phyloP scores from a whole-genome alignment of 2,797 vertebrate species.

The Agapornis canus region DNA sequence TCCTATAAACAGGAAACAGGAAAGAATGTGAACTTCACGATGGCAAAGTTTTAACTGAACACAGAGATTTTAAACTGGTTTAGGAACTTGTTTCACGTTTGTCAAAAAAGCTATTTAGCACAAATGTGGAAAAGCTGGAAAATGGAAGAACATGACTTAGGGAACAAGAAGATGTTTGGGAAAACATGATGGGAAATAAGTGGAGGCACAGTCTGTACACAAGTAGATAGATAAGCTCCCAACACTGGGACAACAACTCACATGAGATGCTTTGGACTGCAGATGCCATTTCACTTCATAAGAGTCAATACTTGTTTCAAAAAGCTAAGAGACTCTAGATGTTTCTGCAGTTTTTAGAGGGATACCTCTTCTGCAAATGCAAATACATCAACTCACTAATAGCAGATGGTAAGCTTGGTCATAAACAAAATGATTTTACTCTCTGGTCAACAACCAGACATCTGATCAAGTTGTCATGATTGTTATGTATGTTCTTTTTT shows the following conservation, averaged over 20 bases:
- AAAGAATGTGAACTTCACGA: not conserved
- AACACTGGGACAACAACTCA: not conserved
- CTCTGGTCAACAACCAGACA: not conserved
- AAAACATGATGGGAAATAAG: not conserved
- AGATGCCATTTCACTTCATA: not conserved
- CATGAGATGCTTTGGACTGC: not conserved
- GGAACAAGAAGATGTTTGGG: not conserved
- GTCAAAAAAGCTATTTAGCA: not conserved
- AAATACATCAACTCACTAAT: not conserved
- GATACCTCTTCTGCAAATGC: not conserved
- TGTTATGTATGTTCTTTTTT: not conserved
- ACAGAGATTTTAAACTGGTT: not conserved
- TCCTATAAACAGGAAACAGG: not conserved
- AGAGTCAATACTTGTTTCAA: not conserved
- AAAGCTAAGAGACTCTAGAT: not conserved
- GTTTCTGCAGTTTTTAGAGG: not conserved
- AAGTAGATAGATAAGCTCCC: not conserved
- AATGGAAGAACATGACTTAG: not conserved
- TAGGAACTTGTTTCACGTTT: not conserved
- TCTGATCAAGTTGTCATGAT: not conserved
- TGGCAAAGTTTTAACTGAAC: not conserved
- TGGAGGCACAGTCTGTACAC: not conserved
- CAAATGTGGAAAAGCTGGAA: not conserved
- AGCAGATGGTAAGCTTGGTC: not conserved
- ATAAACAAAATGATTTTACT: not conserved